A percentile compares a stretch with the other conserved stretches of the same genome.
phyloP scores from a whole-genome alignment of 2,888 invertebrate species.

The Lasioglossum malachurum region DNA sequence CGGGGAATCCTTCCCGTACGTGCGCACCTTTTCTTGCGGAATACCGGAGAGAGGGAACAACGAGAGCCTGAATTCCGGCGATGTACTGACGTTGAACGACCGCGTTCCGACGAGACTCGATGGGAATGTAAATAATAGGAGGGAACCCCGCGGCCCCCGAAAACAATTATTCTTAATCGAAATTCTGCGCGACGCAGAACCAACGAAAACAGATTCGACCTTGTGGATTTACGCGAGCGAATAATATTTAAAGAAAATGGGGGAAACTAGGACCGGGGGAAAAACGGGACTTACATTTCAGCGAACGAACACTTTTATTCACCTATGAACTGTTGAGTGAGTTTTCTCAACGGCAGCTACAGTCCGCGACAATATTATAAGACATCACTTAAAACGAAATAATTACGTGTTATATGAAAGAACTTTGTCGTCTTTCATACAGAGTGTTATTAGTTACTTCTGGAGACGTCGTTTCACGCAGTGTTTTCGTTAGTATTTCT shows the following conservation, averaged over 20 bases:
- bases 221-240: not conserved
- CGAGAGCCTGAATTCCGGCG: constrained; percentile 37
- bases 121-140: constrained; percentile 46
- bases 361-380: too few species aligned
- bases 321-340: too few species aligned
- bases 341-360: too few species aligned
- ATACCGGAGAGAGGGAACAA: constrained; percentile 32
- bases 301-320: too few species aligned
- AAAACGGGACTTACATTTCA: not conserved
- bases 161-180: constrained; percentile 27
- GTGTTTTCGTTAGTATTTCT: too few species aligned
- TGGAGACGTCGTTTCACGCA: too few species aligned
- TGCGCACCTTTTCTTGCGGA: constrained; percentile 47
- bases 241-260: not conserved
- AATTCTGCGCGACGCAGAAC: not conserved
- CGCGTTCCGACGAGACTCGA: constrained; percentile 19
- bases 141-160: not conserved
- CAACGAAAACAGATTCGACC: not conserved
- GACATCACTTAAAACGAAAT: too few species aligned
- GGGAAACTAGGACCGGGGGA: too few species aligned
- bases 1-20: constrained; percentile 56
- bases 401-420: too few species aligned
- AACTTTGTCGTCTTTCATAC: too few species aligned
- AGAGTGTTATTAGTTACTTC: too few species aligned
- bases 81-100: constrained; percentile 42